Evolutionary conservation across 1,140 invertebrate genomes (phyloP).

Genomic region (Thaumatotibia leucotreta): DNA sequence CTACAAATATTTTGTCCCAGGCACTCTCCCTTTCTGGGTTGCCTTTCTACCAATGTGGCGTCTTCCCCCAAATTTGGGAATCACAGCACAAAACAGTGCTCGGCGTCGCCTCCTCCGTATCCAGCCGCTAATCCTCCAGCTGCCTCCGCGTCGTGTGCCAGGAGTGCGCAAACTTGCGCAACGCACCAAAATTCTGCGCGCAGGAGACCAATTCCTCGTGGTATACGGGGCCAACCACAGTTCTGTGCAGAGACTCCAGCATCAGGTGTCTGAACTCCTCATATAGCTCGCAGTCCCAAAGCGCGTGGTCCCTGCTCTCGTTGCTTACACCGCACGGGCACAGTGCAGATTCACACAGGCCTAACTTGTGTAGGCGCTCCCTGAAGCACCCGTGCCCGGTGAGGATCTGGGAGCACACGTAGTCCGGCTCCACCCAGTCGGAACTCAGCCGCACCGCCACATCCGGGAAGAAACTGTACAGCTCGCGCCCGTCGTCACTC

Average conservation of each 20-base stretch:
- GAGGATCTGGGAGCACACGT: slow-evolving; percentile 19
- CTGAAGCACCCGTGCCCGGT: slow-evolving; percentile 21
- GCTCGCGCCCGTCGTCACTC: not conserved
- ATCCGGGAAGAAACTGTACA: slow-evolving; percentile 17
- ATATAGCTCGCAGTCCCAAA: slow-evolving; percentile 12
- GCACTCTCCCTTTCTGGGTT: not conserved
- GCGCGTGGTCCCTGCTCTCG: no score
- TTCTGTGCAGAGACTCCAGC: not conserved
- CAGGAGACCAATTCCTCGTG: not conserved
- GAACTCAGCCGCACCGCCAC: not conserved
- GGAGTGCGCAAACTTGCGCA: slow-evolving; percentile 2
- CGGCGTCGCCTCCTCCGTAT: not conserved
- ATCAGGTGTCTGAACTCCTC: not conserved
- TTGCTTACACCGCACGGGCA: slow-evolving; percentile 7
- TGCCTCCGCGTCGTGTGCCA: not conserved
- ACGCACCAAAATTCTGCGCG: not conserved
- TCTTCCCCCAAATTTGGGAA: not conserved
- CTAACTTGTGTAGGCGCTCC: slow-evolving; percentile 14
- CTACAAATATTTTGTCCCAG: not conserved
- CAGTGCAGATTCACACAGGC: not conserved
- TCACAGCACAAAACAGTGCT: not conserved
- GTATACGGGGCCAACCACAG: not conserved
- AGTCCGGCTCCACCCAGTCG: slow-evolving; percentile 17
- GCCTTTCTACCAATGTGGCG: not conserved
- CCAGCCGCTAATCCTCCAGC: not conserved